Evolutionary conservation across 2,888 invertebrate genomes (phyloP), one percentile per base, ranked within the genome.

Genomic region (Papilio protenor): DNA sequence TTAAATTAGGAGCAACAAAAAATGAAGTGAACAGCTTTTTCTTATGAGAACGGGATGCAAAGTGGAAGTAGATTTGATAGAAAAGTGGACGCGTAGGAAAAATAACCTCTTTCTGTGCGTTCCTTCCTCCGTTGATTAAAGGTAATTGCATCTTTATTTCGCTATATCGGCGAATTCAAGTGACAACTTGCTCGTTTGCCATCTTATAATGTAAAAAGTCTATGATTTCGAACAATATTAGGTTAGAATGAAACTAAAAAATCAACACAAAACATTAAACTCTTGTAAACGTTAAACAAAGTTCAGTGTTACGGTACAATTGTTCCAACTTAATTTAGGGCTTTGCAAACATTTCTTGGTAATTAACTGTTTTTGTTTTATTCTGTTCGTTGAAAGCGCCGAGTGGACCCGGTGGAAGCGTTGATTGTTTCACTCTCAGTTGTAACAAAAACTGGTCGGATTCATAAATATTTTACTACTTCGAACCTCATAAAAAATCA

Each of bases 361-460:
- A 70, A 70, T 70, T 47, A 70, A 70, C n/a, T 70, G 70, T 70
- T 70, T 70, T 70, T 70, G 70, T 70, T 70, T 47, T 45, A 45
- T 69, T 45, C 21, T 47, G 47, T 70, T 70, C 21, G 47, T 12
- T 18, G 66, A 70, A 47, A 70, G 47, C 47, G 0, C 14, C 70
- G 47, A 47, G 70, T 40, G 70, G 69, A 16, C 47, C 23, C 21
- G 70, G 21, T 45, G 47, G 11, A 47, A 47, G 70, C 71, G 49
- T 49, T 71, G 49, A 71, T 71, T 71, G 49, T 71, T 71, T 71
- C 14, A 71, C 71, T 71, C 49, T 71, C 49, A 27, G 52, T 71
- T 71, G 21, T 23, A 47, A 27, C 49, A 71, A 71, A 71, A 71
- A 23, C 16, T 70, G 23, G 70, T 49, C 70, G 49, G 49, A 49